These are phyloP conservation scores for Pristionchus fissidentatus DNA, from an alignment of 2,888 invertebrate species.

Conservation along the genomic window DNA sequence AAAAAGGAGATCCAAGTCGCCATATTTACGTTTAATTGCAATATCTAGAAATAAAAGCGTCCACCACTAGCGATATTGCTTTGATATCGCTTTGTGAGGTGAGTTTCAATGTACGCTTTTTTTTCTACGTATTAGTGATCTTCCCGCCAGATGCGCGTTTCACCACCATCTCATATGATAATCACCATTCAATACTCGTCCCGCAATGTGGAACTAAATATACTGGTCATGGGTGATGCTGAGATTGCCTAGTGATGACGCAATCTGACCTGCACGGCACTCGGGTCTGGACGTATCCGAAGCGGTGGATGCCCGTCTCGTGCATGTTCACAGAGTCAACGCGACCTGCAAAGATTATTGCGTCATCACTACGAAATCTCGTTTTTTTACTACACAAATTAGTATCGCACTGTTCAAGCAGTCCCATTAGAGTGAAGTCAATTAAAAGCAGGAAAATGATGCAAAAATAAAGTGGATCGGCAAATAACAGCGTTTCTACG, in stretches of 20 bases:
- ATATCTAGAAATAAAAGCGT: background rate
- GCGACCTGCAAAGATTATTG: conserved; percentile 46
- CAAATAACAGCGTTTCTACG: background rate
- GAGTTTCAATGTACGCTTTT: no score
- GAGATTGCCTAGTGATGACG: no score
- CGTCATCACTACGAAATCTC: conserved; percentile 53
- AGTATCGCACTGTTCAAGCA: background rate
- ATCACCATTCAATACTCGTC: background rate
- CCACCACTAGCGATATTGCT: no score
- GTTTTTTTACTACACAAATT: background rate
- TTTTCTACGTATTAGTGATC: no score
- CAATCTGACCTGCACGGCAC: conserved; percentile 56
- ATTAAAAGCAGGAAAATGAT: no score
- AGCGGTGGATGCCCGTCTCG: conserved; percentile 74
- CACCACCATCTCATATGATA: background rate
- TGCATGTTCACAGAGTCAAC: conserved; percentile 75
- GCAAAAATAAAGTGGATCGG: background rate
- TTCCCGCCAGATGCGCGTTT: no score
- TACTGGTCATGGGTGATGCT: no score
- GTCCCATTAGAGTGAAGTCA: no score
- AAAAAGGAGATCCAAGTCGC: background rate
- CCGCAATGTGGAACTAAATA: background rate
- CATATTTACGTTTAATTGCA: no score
- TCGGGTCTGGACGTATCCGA: conserved; percentile 71
- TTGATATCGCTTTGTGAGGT: no score